Conservation (phyloP, 92 coral and sea anemone species). For the Ricordea florida region DNA sequence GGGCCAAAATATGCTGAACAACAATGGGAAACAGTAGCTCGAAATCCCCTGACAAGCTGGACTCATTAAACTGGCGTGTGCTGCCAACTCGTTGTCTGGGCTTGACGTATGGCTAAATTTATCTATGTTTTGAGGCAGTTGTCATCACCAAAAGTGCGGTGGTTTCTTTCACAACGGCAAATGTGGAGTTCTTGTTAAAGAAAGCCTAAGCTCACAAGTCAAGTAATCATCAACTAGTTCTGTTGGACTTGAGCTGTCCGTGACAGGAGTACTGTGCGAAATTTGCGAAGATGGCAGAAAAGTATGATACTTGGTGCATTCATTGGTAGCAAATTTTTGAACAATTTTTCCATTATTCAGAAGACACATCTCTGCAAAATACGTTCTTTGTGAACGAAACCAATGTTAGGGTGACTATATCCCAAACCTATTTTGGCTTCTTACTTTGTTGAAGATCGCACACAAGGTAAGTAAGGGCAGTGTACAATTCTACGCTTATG, state of each 20-base stretch:
- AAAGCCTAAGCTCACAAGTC: neutral
- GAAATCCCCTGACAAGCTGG: conserved; percentile 48
- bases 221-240: neutral
- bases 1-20: conserved; percentile 36
- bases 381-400: too few species aligned
- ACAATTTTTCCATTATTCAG: too few species aligned
- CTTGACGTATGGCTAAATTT: conserved; percentile 14
- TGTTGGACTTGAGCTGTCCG: neutral
- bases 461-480: neutral
- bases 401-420: too few species aligned
- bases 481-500: neutral
- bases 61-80: conserved; percentile 26
- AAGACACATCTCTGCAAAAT: too few species aligned
- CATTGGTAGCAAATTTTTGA: too few species aligned
- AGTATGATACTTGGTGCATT: too few species aligned
- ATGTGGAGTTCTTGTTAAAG: conserved; percentile 4
- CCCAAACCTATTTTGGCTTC: too few species aligned
- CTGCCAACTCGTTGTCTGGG: conserved; percentile 26
- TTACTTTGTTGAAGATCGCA: conserved; percentile 2
- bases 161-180: conserved; percentile 11
- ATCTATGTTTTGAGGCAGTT: conserved; percentile 17
- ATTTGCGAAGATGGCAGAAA: neutral
- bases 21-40: neutral
- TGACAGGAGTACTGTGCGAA: neutral
- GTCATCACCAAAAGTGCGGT: conserved; percentile 17